phyloP scores from a whole-genome alignment of 2,797 vertebrate species.

The Ispidina picta region DNA sequence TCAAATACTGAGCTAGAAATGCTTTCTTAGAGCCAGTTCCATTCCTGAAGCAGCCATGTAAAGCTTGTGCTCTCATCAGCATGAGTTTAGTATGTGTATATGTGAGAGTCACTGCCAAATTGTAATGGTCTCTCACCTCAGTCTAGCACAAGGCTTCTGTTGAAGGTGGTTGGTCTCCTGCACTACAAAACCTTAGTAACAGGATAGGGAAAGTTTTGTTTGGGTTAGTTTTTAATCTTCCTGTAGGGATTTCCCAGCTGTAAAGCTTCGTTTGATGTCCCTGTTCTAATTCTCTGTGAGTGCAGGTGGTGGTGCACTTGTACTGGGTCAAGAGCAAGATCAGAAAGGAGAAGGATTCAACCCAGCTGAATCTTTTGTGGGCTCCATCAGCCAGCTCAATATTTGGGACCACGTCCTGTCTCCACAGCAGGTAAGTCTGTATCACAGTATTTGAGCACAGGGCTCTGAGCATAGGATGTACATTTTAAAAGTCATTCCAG shows the following conservation, averaged over 20 bases:
- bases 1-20: neutral
- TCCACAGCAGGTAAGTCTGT: slow-evolving; percentile 87
- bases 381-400: slow-evolving; percentile 96
- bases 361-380: slow-evolving; percentile 96
- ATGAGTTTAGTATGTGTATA: neutral
- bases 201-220: neutral
- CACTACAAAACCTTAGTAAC: neutral
- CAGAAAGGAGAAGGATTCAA: slow-evolving; percentile 95
- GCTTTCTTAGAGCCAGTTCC: neutral
- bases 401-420: slow-evolving; percentile 93
- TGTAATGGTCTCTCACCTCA: neutral
- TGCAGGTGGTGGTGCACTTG: slow-evolving; percentile 91
- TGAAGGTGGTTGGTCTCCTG: neutral
- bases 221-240: neutral
- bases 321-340: slow-evolving; percentile 97
- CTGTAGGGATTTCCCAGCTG: neutral
- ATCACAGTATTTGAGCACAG: slow-evolving; percentile 28
- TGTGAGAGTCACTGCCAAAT: neutral
- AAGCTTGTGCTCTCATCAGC: neutral
- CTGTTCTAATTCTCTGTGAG: neutral
- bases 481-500: neutral
- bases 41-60: neutral
- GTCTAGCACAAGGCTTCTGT: neutral
- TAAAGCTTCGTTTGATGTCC: neutral
- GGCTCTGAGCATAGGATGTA: neutral